phyloP scores from a whole-genome alignment of 2,113 vertebrate species.

The Ageneiosus marmoratus region DNA sequence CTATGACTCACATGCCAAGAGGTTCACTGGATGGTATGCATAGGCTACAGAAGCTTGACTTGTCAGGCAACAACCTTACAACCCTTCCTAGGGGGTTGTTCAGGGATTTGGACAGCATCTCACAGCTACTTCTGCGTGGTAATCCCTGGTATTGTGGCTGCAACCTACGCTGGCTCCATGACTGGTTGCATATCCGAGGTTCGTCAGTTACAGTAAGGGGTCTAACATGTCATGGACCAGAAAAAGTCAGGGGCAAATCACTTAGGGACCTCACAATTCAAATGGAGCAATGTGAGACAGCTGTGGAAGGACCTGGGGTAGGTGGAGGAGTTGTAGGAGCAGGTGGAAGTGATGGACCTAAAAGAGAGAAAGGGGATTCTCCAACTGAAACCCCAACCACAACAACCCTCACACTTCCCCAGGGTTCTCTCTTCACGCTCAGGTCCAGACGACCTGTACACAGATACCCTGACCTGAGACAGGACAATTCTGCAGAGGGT shows the following conservation, averaged over 20 bases:
- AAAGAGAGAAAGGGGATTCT: slow-evolving; percentile 63
- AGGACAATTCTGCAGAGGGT: slow-evolving; percentile 74
- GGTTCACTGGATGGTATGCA: slow-evolving; percentile 82
- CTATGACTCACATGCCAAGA: slow-evolving; percentile 86
- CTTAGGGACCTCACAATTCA: slow-evolving; percentile 83
- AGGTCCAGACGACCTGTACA: slow-evolving; percentile 81
- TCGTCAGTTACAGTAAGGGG: slow-evolving; percentile 85
- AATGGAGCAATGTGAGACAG: slow-evolving; percentile 86
- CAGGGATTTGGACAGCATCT: slow-evolving; percentile 83
- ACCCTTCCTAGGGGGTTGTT: slow-evolving; percentile 85
- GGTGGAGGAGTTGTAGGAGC: slow-evolving; percentile 61
- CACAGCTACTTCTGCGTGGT: slow-evolving; percentile 83
- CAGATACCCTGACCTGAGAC: slow-evolving; percentile 74
- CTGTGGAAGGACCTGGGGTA: slow-evolving; percentile 67
- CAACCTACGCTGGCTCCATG: slow-evolving; percentile 87
- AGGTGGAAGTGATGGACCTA: slow-evolving; percentile 58
- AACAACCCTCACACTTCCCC: slow-evolving; percentile 76
- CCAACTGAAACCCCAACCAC: slow-evolving; percentile 69
- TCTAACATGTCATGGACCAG: slow-evolving; percentile 86
- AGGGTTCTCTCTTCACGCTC: slow-evolving; percentile 87
- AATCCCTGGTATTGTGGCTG: slow-evolving; percentile 96
- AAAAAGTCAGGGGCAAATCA: slow-evolving; percentile 81
- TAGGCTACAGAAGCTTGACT: slow-evolving; percentile 81
- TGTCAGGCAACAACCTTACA: slow-evolving; percentile 94
- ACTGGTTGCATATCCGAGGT: slow-evolving; percentile 84